Evolutionary conservation across 2,797 vertebrate genomes (phyloP).

Genomic region (Ataeniobius toweri): DNA sequence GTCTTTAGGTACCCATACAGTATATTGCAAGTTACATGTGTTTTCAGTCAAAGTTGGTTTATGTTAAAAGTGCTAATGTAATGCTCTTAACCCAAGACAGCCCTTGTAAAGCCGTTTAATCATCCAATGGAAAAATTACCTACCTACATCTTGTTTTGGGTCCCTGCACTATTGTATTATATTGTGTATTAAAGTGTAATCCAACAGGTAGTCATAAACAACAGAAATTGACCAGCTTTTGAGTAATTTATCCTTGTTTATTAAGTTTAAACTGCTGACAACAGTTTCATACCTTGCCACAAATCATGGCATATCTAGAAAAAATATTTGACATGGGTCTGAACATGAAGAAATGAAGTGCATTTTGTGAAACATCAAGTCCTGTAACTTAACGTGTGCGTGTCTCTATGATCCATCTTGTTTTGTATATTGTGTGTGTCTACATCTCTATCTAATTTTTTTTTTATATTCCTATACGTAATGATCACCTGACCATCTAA

Average conservation of each 20-base stretch:
- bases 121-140: not conserved
- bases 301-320: not conserved
- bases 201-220: not conserved
- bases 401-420: too few relatives aligned
- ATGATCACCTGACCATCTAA: too few relatives aligned
- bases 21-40: not conserved
- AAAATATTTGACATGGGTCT: not conserved
- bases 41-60: not conserved
- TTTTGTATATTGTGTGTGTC: too few relatives aligned
- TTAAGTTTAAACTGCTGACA: not conserved
- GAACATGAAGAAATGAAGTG: not conserved
- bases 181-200: not conserved
- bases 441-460: too few relatives aligned
- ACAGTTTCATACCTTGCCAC: not conserved
- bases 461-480: too few relatives aligned
- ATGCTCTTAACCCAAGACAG: not conserved
- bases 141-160: not conserved
- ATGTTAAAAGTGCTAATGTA: not conserved
- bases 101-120: not conserved
- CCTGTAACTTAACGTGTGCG: not conserved
- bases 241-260: not conserved
- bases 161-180: not conserved
- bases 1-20: conserved; percentile 4
- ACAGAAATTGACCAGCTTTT: not conserved
- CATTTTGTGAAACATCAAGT: too few relatives aligned